A percentile compares a stretch with the other conserved stretches of the same genome.
phyloP scores from a whole-genome alignment of 2,113 vertebrate species.

The Callorhinus ursinus region DNA sequence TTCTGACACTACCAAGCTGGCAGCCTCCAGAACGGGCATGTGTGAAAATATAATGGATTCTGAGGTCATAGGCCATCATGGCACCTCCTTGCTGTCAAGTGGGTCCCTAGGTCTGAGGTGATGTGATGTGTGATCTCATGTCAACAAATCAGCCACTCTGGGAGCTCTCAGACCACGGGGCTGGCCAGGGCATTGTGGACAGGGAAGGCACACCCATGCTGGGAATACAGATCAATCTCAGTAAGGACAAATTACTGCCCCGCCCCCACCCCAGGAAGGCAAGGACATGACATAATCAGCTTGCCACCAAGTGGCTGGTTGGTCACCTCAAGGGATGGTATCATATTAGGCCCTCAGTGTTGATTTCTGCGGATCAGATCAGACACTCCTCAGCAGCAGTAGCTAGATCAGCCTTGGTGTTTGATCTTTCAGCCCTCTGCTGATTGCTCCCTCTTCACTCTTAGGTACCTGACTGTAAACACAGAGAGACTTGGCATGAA shows the following conservation, averaged over 20 bases:
- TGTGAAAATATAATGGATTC: background rate
- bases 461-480: constrained; percentile 20
- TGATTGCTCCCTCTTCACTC: background rate
- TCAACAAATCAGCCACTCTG: background rate
- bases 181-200: background rate
- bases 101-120: background rate
- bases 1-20: background rate
- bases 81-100: background rate
- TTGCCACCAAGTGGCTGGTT: background rate
- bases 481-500: constrained; percentile 35
- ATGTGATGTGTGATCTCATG: background rate
- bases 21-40: background rate
- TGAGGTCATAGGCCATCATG: background rate
- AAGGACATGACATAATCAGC: background rate
- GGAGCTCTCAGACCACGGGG: background rate
- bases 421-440: background rate
- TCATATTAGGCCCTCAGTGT: background rate
- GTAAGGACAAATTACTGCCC: background rate
- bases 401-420: background rate
- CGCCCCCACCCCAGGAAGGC: background rate
- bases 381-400: background rate
- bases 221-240: background rate
- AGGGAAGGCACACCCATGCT: background rate
- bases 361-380: background rate
- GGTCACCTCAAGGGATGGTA: background rate